phyloP scores from a whole-genome alignment of 1,140 invertebrate genomes.

The Harlomillsia oculata region DNA sequence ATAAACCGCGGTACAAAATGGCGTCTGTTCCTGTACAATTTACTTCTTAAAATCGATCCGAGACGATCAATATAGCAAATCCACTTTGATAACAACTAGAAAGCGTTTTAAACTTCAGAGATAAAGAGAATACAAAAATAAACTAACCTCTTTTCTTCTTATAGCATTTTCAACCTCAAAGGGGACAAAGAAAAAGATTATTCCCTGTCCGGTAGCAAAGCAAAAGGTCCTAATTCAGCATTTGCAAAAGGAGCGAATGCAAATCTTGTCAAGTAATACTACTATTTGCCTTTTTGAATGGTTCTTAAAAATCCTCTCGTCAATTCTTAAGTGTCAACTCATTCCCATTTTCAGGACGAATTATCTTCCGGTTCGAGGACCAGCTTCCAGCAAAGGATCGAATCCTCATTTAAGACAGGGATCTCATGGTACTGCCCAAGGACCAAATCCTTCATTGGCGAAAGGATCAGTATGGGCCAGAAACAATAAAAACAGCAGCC shows the following conservation, averaged over 20 bases:
- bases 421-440: conserved; percentile 17
- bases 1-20: not conserved
- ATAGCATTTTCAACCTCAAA: conserved; percentile 28
- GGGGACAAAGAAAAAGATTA: conserved; percentile 20
- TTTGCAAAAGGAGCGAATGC: conserved; percentile 30
- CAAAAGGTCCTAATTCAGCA: conserved; percentile 24
- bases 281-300: not conserved
- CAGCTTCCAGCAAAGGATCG: conserved; percentile 21
- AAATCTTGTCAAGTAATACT: conserved; percentile 22
- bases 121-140: too few species aligned
- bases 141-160: conserved; percentile 2
- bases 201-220: conserved; percentile 9
- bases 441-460: conserved; percentile 29
- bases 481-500: not conserved
- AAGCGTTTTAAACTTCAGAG: too few species aligned
- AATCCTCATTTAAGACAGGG: conserved; percentile 14
- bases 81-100: too few species aligned
- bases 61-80: too few species aligned
- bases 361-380: conserved; percentile 21
- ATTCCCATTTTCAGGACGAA: conserved; percentile 11
- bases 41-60: too few species aligned
- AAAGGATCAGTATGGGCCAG: conserved; percentile 22
- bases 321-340: not conserved
- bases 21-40: not conserved
- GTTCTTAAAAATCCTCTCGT: not conserved